These are phyloP conservation scores for Dunckerocampus dactyliophorus DNA, from an alignment of 2,113 vertebrate genomes.

Conservation along the genomic window DNA sequence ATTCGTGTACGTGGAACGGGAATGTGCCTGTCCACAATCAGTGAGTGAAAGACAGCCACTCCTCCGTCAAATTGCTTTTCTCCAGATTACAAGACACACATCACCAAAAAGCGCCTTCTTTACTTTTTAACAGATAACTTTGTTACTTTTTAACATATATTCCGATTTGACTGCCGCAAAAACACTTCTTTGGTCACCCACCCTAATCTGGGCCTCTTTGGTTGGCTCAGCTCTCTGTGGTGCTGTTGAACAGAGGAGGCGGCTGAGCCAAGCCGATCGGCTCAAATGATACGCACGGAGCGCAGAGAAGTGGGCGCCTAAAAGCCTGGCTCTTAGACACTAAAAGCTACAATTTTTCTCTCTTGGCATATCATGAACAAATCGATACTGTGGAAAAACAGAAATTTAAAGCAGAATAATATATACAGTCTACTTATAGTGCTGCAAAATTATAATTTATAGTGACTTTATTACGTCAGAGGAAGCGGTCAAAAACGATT, in stretches of 20 bases:
- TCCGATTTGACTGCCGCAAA: constrained; percentile 10
- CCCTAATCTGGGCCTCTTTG: constrained; percentile 31
- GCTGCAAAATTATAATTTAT: constrained; percentile 25
- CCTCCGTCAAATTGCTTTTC: too few relatives aligned
- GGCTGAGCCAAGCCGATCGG: constrained; percentile 41
- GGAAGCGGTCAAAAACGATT: constrained; percentile 16
- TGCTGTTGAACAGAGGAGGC: constrained; percentile 21
- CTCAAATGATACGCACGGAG: constrained; percentile 50
- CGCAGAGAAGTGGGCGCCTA: constrained; percentile 36
- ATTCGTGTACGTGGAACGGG: too few relatives aligned
- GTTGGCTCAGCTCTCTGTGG: constrained; percentile 20
- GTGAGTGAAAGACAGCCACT: too few relatives aligned
- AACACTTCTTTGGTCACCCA: neutral
- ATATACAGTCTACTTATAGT: constrained; percentile 34
- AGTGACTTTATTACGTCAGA: constrained; percentile 8
- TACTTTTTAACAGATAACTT: too few relatives aligned
- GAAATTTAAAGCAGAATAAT: constrained; percentile 29
- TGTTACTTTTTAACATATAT: neutral
- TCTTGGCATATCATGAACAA: constrained; percentile 35
- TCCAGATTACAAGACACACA: too few relatives aligned
- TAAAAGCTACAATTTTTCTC: constrained; percentile 33
- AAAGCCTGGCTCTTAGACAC: constrained; percentile 23
- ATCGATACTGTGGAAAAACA: constrained; percentile 49
- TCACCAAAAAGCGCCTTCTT: too few relatives aligned
- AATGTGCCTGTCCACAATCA: neutral